Evolutionary conservation across 2,888 invertebrate genomes (phyloP).

Genomic region (Brachyptera putata): DNA sequence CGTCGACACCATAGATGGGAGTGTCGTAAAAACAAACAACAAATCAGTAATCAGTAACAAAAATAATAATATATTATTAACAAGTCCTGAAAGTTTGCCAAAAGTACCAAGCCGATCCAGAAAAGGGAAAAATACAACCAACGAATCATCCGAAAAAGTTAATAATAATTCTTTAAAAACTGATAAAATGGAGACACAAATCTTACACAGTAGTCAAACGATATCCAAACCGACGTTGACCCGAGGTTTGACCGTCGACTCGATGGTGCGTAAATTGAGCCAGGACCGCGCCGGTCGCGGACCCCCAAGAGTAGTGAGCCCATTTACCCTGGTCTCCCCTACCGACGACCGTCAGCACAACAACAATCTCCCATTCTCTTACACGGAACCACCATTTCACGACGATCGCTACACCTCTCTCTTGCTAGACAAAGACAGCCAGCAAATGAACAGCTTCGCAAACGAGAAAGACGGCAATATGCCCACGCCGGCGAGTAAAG

Average conservation of each 20-base stretch:
- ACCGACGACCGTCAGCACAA: constrained; percentile 59
- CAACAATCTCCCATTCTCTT: constrained; percentile 76
- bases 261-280: constrained; percentile 69
- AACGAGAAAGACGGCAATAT: neutral
- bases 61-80: no score
- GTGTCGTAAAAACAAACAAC: constrained; percentile 40
- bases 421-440: neutral
- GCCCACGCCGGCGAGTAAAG: neutral
- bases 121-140: neutral
- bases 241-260: constrained; percentile 69
- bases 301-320: constrained; percentile 27
- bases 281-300: constrained; percentile 28
- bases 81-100: no score
- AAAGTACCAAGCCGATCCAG: neutral
- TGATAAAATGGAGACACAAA: constrained; percentile 37
- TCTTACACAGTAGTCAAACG: constrained; percentile 41
- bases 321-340: constrained; percentile 50
- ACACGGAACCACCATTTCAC: constrained; percentile 58
- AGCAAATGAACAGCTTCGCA: neutral
- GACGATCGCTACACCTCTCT: constrained; percentile 25
- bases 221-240: constrained; percentile 40
- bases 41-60: constrained; percentile 34
- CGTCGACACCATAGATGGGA: constrained; percentile 37
- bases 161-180: neutral
- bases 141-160: no score